Evolutionary conservation across 2,113 vertebrate genomes (phyloP).

Genomic region (Acinonyx jubatus): DNA sequence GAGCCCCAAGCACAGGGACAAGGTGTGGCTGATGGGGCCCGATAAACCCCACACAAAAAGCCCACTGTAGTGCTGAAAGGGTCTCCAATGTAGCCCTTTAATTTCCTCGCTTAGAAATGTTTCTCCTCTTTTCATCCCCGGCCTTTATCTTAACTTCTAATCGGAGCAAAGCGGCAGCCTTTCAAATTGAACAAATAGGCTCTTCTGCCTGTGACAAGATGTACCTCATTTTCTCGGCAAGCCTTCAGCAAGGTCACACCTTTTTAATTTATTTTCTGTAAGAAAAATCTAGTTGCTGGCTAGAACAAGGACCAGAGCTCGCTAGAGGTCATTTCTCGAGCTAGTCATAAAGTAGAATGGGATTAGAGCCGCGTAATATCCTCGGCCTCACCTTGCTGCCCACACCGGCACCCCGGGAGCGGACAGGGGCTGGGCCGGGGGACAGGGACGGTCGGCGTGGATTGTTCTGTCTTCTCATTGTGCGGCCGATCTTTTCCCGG

Average conservation of each 20-base stretch:
- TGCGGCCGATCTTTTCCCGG: accelerated
- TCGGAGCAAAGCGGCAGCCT: slow-evolving; percentile 90
- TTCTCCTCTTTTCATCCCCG: slow-evolving; percentile 88
- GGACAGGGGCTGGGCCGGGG: accelerated
- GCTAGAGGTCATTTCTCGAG: slow-evolving; percentile 95
- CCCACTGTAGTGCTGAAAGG: slow-evolving; percentile 86
- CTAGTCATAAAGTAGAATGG: slow-evolving; percentile 89
- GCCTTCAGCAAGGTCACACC: slow-evolving; percentile 97
- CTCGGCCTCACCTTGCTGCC: slow-evolving; percentile 80
- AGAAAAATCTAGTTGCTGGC: slow-evolving; percentile 88
- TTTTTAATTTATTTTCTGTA: slow-evolving; percentile 97
- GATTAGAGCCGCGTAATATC: slow-evolving; percentile 86
- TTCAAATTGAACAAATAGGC: slow-evolving; percentile 96
- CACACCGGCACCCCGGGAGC: slow-evolving; percentile 43
- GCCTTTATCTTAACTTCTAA: slow-evolving; percentile 90
- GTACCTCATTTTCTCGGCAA: slow-evolving; percentile 96
- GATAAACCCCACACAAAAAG: slow-evolving; percentile 88
- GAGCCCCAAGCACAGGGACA: slow-evolving; percentile 79
- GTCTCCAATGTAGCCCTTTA: slow-evolving; percentile 93
- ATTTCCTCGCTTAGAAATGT: slow-evolving; percentile 91
- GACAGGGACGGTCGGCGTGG: accelerated
- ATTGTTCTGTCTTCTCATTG: accelerated
- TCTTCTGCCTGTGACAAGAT: slow-evolving; percentile 95
- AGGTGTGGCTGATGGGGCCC: slow-evolving; percentile 87
- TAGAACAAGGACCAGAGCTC: slow-evolving; percentile 92